Conservation (phyloP, 1,140 invertebrate species). For the Sycophila sp. region DNA sequence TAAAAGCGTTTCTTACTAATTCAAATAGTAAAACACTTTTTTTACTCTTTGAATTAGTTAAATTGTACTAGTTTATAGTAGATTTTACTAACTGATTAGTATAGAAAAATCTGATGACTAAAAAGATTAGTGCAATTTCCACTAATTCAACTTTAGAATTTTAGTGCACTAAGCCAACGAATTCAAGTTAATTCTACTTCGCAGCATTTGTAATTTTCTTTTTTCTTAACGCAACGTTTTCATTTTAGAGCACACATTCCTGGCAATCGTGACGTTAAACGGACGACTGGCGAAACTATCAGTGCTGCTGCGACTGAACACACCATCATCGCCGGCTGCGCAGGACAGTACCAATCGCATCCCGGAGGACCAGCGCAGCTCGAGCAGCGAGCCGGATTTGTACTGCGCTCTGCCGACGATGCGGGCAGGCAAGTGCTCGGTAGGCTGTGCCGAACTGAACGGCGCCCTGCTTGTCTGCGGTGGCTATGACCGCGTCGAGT, state of each 20-base stretch:
- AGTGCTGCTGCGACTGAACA: slow-evolving; percentile 71
- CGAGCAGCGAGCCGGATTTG: slow-evolving; percentile 65
- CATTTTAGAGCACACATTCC: slow-evolving; percentile 70
- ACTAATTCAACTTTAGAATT: too few species aligned
- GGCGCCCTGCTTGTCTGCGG: slow-evolving; percentile 80
- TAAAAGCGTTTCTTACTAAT: too few species aligned
- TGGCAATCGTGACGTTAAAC: slow-evolving; percentile 75
- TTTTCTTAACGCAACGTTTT: background rate
- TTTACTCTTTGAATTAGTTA: too few species aligned
- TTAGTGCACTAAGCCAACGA: too few species aligned
- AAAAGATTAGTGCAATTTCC: too few species aligned
- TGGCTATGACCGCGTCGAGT: slow-evolving; percentile 88
- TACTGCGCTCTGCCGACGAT: slow-evolving; percentile 75
- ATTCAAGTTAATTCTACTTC: too few species aligned
- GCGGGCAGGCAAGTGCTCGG: slow-evolving; percentile 77
- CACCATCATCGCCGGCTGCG: slow-evolving; percentile 61
- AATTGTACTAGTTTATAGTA: too few species aligned
- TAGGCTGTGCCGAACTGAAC: slow-evolving; percentile 77
- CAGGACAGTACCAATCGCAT: slow-evolving; percentile 50
- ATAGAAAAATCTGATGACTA: too few species aligned
- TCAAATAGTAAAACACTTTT: too few species aligned
- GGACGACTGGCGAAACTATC: slow-evolving; percentile 73
- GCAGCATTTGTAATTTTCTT: background rate
- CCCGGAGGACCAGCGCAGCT: slow-evolving; percentile 41
- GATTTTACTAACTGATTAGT: too few species aligned